Evolutionary conservation across 2,797 vertebrate genomes (phyloP), one percentile per base, ranked within the genome.

Genomic region (Gambusia yucatana): DNA sequence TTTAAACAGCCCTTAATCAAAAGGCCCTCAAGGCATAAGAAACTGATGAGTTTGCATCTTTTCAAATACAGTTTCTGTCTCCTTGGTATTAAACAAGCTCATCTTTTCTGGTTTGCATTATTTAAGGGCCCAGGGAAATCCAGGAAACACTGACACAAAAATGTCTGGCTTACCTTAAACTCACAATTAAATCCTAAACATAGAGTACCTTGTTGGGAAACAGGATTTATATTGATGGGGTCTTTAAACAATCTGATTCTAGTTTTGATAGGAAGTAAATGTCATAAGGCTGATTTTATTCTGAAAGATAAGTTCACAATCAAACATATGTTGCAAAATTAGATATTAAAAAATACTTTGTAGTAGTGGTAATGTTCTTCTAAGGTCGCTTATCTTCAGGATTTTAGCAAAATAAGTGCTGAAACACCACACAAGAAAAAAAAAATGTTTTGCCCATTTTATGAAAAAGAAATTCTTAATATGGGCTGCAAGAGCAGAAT

Each of bases 1-100:
- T 80, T 83, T 50, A 70, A 71, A 75, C 20, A 75, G 30, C 67
- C 8, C 13, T 55, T 14, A 65, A 75, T 67, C 1, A 69, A 78
- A 77, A 74, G 44, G 46, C 16, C 67, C 33, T 52, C 6, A 1
- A 20, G 47, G n/a, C 30, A 30, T 46, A 5, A 5, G 16, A 14
- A 28, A 6, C 17, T 75, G 72, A 73, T 67, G 59, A 41, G 25
- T 71, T 3, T 0, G 1, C 4, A 36, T 70, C 28, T 75, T 28
- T n/a, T 83, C 13, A 75, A 47, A 39, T 63, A 44, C 13, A 33
- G 16, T 75, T 70, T 28, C 41, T 14, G 11, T 70, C 36, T 43
- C 33, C n/a, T 30, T 41, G 4, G 63, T 46, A 44, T 72, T 41
- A 57, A 39, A n/a, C 30, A 79, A 69, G 25, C 47, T 76, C 20